A percentile compares a stretch with the other conserved stretches of the same genome.
These are phyloP conservation scores for Cheilosia variabilis DNA, from an alignment of 2,888 invertebrate species.

Conservation along the genomic window DNA sequence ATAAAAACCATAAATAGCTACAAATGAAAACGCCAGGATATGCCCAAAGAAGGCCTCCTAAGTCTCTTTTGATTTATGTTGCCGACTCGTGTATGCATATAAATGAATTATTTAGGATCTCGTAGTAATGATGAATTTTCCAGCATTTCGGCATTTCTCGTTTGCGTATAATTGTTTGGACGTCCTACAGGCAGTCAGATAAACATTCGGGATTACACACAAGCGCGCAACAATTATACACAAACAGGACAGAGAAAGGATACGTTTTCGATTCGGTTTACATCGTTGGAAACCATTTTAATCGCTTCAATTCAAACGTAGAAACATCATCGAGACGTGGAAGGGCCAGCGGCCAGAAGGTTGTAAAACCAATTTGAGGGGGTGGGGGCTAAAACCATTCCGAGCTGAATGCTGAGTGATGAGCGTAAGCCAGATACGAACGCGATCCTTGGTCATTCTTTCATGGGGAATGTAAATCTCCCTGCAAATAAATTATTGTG, in stretches of 20 bases:
- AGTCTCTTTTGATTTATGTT: constrained; percentile 69
- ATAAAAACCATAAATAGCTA: constrained; percentile 56
- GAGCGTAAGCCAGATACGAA: constrained; percentile 21
- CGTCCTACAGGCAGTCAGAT: not conserved
- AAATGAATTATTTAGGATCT: constrained; percentile 61
- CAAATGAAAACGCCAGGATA: constrained; percentile 50
- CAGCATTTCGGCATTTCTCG: constrained; percentile 35
- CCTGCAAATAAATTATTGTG: constrained; percentile 42
- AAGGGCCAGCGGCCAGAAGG: not conserved
- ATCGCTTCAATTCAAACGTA: not conserved
- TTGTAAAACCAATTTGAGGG: constrained; percentile 15
- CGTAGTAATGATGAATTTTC: constrained; percentile 70
- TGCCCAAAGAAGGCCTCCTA: constrained; percentile 41
- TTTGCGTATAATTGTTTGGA: constrained; percentile 64
- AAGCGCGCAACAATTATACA: constrained; percentile 33
- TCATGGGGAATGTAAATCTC: constrained; percentile 21
- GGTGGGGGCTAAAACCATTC: not conserved
- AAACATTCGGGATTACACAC: not conserved
- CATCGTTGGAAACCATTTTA: not conserved
- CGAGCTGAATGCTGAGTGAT: constrained; percentile 25
- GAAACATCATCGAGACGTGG: not conserved
- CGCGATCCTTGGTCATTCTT: constrained; percentile 3
- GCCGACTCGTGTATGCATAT: constrained; percentile 56
- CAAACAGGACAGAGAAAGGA: not conserved
- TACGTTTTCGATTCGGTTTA: not conserved